A percentile compares a stretch with the other conserved stretches of the same genome.
phyloP scores from a whole-genome alignment of 1,140 invertebrate species.

The Drosophila asahinai region DNA sequence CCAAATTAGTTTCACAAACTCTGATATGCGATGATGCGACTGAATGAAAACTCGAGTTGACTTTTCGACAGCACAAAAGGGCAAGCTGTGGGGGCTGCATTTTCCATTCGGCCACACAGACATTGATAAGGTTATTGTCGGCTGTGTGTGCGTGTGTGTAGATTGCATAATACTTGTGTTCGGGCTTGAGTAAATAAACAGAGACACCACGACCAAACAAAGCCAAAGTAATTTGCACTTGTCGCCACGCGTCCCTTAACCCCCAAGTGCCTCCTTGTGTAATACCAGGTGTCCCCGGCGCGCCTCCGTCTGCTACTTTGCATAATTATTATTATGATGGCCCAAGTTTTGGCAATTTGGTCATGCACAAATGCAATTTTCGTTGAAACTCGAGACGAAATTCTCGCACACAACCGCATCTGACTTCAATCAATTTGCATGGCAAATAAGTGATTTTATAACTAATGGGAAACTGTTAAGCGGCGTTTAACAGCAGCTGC shows the following conservation, averaged over 20 bases:
- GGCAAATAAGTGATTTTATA: slow-evolving; percentile 52
- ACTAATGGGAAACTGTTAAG: slow-evolving; percentile 40
- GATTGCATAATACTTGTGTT: slow-evolving; percentile 44
- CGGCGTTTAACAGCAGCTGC: slow-evolving; percentile 15
- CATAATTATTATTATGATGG: slow-evolving; percentile 79
- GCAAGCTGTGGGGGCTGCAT: slow-evolving; percentile 39
- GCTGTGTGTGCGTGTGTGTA: slow-evolving; percentile 12
- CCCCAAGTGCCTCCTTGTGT: not conserved
- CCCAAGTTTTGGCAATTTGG: slow-evolving; percentile 59
- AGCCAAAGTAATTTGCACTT: slow-evolving; percentile 66
- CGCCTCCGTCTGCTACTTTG: slow-evolving; percentile 50
- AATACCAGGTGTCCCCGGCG: slow-evolving; percentile 58
- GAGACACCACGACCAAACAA: slow-evolving; percentile 52
- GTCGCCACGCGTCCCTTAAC: not conserved
- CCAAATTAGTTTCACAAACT: slow-evolving; percentile 63
- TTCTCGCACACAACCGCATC: slow-evolving; percentile 15
- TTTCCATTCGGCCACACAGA: slow-evolving; percentile 53
- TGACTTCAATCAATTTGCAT: slow-evolving; percentile 47
- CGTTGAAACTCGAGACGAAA: slow-evolving; percentile 13
- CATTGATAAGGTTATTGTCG: slow-evolving; percentile 68
- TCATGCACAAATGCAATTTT: slow-evolving; percentile 61
- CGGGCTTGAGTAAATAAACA: slow-evolving; percentile 52
- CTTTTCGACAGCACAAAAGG: slow-evolving; percentile 57
- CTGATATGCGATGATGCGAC: slow-evolving; percentile 36
- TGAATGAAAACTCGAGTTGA: slow-evolving; percentile 23